These are phyloP conservation scores for Dryobota labecula DNA, from an alignment of 2,888 invertebrate genomes.

Conservation along the genomic window DNA sequence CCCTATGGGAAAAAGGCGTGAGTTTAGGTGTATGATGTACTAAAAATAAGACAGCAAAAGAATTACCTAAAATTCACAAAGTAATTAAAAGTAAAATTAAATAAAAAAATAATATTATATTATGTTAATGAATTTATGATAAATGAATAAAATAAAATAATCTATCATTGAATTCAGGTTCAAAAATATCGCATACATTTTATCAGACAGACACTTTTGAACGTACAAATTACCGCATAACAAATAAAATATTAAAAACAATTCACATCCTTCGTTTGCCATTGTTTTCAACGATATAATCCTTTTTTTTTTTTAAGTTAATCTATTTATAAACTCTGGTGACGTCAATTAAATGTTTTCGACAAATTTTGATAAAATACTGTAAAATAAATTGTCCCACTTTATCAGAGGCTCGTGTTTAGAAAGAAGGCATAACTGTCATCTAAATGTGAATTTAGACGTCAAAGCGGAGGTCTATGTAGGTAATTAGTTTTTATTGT, in stretches of 20 bases:
- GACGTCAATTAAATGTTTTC: slow-evolving; percentile 10
- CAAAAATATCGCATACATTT: background rate
- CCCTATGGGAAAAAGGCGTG: too few relatives aligned
- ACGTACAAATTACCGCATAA: slow-evolving; percentile 5
- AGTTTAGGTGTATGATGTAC: too few relatives aligned
- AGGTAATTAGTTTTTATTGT: slow-evolving; percentile 30
- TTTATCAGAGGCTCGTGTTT: background rate
- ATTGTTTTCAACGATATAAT: background rate
- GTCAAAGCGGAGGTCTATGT: slow-evolving; percentile 8
- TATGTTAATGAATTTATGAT: slow-evolving; percentile 8
- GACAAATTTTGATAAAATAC: background rate
- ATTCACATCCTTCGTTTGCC: slow-evolving; percentile 4
- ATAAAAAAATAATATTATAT: too few relatives aligned
- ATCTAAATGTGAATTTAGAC: slow-evolving; percentile 21
- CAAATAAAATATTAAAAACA: background rate
- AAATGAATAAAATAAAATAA: too few relatives aligned
- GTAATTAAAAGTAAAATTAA: background rate
- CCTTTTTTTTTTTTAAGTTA: background rate
- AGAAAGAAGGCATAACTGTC: slow-evolving; percentile 1
- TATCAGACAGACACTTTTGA: background rate
- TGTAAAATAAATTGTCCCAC: background rate
- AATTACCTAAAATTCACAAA: background rate
- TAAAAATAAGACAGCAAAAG: background rate
- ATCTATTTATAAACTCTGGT: background rate
- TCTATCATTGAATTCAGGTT: background rate